Evolutionary conservation across 2,888 invertebrate genomes (phyloP).

Genomic region (Caenorhabditis becei): DNA sequence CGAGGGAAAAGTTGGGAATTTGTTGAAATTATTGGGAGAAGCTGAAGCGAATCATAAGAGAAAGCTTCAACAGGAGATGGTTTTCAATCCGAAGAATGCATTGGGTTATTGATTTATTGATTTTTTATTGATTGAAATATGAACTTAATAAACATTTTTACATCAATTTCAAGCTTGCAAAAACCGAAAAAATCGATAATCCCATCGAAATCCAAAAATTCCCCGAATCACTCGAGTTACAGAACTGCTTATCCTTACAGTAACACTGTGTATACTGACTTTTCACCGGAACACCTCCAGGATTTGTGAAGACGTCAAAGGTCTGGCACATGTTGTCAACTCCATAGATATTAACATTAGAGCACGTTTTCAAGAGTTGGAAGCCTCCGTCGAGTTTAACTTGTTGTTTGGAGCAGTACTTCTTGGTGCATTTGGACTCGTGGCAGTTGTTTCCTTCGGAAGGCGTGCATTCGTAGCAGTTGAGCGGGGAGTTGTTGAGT

Average conservation of each 20-base stretch:
- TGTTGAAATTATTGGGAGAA: conserved; percentile 8
- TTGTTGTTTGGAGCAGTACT: conserved; percentile 68
- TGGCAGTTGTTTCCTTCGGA: conserved; percentile 66
- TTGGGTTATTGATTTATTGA: background rate
- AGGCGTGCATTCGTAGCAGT: conserved; percentile 69
- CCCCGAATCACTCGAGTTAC: conserved; percentile 41
- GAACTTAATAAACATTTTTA: background rate
- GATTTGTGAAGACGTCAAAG: conserved; percentile 63
- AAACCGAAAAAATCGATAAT: background rate
- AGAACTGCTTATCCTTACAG: conserved; percentile 69
- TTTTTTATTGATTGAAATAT: background rate
- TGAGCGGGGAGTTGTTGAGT: conserved; percentile 57
- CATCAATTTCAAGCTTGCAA: background rate
- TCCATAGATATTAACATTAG: conserved; percentile 68
- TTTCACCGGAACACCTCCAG: conserved; percentile 63
- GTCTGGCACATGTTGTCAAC: conserved; percentile 64
- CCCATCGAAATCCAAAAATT: background rate
- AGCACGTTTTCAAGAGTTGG: conserved; percentile 66
- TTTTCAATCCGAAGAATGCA: background rate
- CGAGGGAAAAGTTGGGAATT: background rate
- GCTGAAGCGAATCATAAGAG: conserved; percentile 7
- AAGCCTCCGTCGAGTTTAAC: conserved; percentile 61
- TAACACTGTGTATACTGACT: conserved; percentile 62
- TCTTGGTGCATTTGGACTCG: conserved; percentile 67
- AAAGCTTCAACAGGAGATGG: background rate